phyloP scores from a whole-genome alignment of 2,113 vertebrate species.

The Arenaria interpres region DNA sequence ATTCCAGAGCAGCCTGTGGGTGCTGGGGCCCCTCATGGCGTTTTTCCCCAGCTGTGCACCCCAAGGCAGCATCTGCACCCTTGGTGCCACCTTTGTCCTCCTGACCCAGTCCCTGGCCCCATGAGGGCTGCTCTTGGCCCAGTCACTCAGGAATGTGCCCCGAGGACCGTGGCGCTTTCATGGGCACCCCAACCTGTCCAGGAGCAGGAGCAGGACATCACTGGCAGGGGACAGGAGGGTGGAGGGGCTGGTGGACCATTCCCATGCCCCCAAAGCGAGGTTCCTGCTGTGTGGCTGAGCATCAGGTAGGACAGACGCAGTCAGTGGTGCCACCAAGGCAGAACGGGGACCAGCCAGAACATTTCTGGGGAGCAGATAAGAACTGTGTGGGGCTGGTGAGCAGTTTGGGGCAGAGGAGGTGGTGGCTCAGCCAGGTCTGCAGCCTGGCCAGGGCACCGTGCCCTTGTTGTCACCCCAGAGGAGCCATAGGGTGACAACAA shows the following conservation, averaged over 20 bases:
- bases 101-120: background rate
- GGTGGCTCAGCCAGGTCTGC: background rate
- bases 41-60: background rate
- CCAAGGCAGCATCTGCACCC: background rate
- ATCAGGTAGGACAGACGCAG: rapidly evolving
- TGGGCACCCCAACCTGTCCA: rapidly evolving
- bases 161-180: background rate
- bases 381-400: background rate
- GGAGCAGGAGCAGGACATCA: background rate
- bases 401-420: background rate
- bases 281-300: background rate
- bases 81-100: background rate
- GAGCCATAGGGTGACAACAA: background rate
- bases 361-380: background rate
- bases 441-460: background rate
- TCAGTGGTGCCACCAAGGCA: background rate
- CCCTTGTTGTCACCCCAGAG: background rate
- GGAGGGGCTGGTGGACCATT: rapidly evolving
- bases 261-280: rapidly evolving
- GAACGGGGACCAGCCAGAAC: background rate
- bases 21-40: rapidly evolving
- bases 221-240: rapidly evolving
- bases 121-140: background rate
- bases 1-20: background rate
- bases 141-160: background rate